These are phyloP conservation scores for Thalassoma bifasciatum DNA, from an alignment of 2,113 vertebrate genomes.

Conservation along the genomic window DNA sequence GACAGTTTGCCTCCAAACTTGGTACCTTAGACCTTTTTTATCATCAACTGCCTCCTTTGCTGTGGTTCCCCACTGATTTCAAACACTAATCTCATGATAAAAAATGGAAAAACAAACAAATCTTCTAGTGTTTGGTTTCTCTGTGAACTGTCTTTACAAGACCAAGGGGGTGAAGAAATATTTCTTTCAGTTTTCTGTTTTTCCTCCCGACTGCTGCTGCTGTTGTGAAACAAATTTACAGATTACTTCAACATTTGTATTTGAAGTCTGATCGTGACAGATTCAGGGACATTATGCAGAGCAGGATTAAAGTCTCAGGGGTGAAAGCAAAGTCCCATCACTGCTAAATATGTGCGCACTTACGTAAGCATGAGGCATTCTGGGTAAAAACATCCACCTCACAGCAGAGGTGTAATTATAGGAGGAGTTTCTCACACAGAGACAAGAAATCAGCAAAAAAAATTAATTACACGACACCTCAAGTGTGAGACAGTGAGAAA, in stretches of 20 bases:
- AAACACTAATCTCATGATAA: no score
- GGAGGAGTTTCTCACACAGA: background rate
- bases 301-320: background rate
- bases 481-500: conserved; percentile 17
- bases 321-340: background rate
- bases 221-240: background rate
- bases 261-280: background rate
- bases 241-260: background rate
- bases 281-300: background rate
- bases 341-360: conserved; percentile 9
- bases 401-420: conserved; percentile 32
- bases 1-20: no score
- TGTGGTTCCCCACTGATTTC: no score
- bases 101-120: no score
- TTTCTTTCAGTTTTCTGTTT: no score
- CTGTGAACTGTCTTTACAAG: no score
- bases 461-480: conserved; percentile 2
- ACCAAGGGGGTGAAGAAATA: no score
- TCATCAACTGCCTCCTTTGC: no score
- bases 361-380: background rate
- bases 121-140: no score
- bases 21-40: no score
- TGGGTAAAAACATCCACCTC: conserved; percentile 20
- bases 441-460: conserved; percentile 12
- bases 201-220: no score